Percentiles rank a stretch among this genome's conserved stretches.
These are phyloP conservation scores for Diadromus collaris DNA, from an alignment of 2,888 invertebrate genomes.

Conservation along the genomic window DNA sequence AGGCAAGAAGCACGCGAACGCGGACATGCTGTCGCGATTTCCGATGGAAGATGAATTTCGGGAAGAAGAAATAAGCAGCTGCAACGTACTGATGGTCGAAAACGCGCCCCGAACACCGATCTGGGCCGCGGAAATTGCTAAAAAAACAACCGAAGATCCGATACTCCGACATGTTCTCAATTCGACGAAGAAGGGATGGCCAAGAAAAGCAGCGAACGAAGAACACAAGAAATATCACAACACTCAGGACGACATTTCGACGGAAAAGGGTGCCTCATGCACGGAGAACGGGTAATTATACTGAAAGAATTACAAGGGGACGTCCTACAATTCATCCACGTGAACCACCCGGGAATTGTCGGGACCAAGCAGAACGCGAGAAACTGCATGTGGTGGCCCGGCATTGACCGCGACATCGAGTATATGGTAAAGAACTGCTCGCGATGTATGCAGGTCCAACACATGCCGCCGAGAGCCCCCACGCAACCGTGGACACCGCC, in stretches of 20 bases:
- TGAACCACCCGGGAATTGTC: constrained; percentile 47
- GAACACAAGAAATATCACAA: constrained; percentile 12
- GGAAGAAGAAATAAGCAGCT: constrained; percentile 34
- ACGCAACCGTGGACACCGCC: constrained; percentile 50
- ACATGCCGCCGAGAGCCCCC: constrained; percentile 43
- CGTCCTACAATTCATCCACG: constrained; percentile 32
- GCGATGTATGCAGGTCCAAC: constrained; percentile 30
- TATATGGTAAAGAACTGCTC: constrained; percentile 35
- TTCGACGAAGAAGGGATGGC: constrained; percentile 50
- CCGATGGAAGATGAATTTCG: constrained; percentile 27
- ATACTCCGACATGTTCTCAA: not conserved
- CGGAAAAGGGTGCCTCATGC: constrained; percentile 31
- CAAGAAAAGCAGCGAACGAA: constrained; percentile 16
- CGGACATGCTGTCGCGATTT: constrained; percentile 33
- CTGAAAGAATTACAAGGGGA: constrained; percentile 36
- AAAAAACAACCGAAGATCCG: constrained; percentile 19
- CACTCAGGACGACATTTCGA: constrained; percentile 25
- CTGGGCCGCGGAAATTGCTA: constrained; percentile 7
- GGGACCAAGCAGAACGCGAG: constrained; percentile 25
- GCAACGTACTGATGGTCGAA: constrained; percentile 35
- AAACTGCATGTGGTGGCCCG: constrained; percentile 35
- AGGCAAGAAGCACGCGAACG: constrained; percentile 34
- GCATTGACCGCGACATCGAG: constrained; percentile 48
- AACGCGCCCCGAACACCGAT: constrained; percentile 28
- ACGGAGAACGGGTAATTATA: constrained; percentile 25